These are phyloP conservation scores for Eufriesea mexicana DNA, from an alignment of 1,140 invertebrate species.

Conservation along the genomic window DNA sequence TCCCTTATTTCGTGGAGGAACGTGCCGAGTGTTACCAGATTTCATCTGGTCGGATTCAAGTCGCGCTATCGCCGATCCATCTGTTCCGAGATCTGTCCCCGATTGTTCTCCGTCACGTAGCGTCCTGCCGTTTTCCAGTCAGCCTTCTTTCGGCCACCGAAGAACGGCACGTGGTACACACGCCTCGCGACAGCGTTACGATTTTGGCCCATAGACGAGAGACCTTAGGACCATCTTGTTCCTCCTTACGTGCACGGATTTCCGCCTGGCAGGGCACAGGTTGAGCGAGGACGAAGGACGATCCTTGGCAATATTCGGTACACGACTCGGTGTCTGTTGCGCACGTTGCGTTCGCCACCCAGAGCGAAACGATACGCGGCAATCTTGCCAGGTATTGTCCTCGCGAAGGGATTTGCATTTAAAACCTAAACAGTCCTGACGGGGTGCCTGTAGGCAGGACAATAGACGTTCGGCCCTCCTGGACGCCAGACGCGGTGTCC, in stretches of 20 bases:
- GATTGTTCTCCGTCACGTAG: conserved; percentile 69
- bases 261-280: background rate
- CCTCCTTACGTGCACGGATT: background rate
- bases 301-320: conserved; percentile 12
- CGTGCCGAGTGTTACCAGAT: conserved; percentile 63
- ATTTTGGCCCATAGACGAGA: no score
- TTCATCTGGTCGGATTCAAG: conserved; percentile 46
- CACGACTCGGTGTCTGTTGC: conserved; percentile 61
- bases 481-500: conserved; percentile 53
- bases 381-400: conserved; percentile 50
- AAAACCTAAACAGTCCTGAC: conserved; percentile 60
- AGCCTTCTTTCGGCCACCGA: conserved; percentile 3
- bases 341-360: conserved; percentile 67
- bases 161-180: conserved; percentile 67
- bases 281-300: background rate
- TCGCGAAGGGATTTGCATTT: conserved; percentile 69
- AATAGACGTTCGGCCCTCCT: conserved; percentile 31
- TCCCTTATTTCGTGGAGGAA: conserved; percentile 21
- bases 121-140: conserved; percentile 3
- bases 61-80: conserved; percentile 60
- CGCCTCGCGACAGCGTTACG: conserved; percentile 17
- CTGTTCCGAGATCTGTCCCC: conserved; percentile 59
- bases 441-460: conserved; percentile 31
- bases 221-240: no score
- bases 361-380: conserved; percentile 54